Percentiles rank a stretch among this genome's conserved stretches.
phyloP scores from a whole-genome alignment of 2,888 invertebrate genomes.

The Pilophorus perplexus region DNA sequence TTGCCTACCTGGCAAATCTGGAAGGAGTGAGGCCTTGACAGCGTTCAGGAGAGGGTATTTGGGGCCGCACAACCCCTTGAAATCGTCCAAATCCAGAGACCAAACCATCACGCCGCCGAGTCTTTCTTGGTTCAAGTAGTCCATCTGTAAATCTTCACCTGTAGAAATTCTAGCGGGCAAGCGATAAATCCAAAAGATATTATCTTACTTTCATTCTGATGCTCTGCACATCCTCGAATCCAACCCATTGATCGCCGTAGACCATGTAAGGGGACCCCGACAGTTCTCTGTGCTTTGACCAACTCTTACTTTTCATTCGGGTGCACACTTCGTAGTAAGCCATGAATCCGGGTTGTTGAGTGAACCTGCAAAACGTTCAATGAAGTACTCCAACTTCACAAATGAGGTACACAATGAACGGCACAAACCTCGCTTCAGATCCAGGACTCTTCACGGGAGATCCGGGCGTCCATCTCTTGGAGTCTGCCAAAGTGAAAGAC shows the following conservation, averaged over 20 bases:
- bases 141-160: slow-evolving; percentile 60
- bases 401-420: too few species aligned
- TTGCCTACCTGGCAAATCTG: slow-evolving; percentile 41
- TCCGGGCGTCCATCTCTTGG: slow-evolving; percentile 58
- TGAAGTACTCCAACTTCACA: too few species aligned
- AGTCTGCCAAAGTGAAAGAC: slow-evolving; percentile 64
- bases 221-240: slow-evolving; percentile 69
- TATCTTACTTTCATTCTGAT: slow-evolving; percentile 62
- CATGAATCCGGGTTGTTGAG: slow-evolving; percentile 65
- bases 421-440: slow-evolving; percentile 56
- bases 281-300: slow-evolving; percentile 57
- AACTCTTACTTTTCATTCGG: slow-evolving; percentile 59
- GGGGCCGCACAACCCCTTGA: slow-evolving; percentile 70
- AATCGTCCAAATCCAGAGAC: slow-evolving; percentile 75
- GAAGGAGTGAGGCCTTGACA: slow-evolving; percentile 51
- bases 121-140: slow-evolving; percentile 55
- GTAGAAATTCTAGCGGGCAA: too few species aligned
- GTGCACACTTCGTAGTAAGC: slow-evolving; percentile 70
- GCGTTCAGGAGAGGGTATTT: slow-evolving; percentile 68
- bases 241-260: slow-evolving; percentile 74
- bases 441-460: slow-evolving; percentile 63
- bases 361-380: too few species aligned
- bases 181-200: too few species aligned
- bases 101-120: slow-evolving; percentile 70
- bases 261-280: slow-evolving; percentile 65